These are phyloP conservation scores for Exaiptasia diaphana DNA, from an alignment of 64 coral and sea anemone genomes.

Conservation along the genomic window DNA sequence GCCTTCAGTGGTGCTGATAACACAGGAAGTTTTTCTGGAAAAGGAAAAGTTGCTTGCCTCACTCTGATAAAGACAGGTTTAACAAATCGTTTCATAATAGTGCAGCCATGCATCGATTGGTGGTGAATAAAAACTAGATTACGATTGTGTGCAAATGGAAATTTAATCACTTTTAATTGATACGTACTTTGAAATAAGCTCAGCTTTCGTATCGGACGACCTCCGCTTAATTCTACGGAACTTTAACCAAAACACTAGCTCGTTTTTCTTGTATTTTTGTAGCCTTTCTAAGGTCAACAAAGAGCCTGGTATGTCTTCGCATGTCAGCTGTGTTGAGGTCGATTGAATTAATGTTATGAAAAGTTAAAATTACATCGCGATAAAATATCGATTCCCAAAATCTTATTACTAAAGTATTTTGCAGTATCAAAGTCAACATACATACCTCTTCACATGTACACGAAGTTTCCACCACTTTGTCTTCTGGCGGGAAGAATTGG, in stretches of 20 bases:
- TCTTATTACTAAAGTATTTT: no score
- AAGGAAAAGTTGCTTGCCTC: neutral
- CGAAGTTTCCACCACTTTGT: neutral
- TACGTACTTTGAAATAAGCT: slow-evolving; percentile 24
- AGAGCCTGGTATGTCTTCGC: slow-evolving; percentile 24
- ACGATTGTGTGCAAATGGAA: no score
- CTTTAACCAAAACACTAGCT: no score
- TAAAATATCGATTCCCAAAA: neutral
- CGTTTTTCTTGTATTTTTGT: slow-evolving; percentile 25
- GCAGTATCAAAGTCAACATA: no score
- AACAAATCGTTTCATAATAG: no score
- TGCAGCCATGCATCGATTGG: no score
- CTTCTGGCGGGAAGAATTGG: neutral
- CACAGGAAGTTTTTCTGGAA: slow-evolving; percentile 13
- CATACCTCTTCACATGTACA: slow-evolving; percentile 6
- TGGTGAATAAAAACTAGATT: no score
- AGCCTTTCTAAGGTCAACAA: neutral
- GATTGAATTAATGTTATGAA: neutral
- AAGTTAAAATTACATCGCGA: neutral
- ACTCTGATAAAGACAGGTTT: no score
- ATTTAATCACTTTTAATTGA: no score
- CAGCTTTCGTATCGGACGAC: slow-evolving; percentile 27
- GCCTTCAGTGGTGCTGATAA: neutral
- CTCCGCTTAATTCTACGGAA: neutral
- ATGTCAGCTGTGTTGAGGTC: no score